Base-by-base conservation (phyloP, 2,888 invertebrate species). In the Dasysyrphus albostriatus region DNA sequence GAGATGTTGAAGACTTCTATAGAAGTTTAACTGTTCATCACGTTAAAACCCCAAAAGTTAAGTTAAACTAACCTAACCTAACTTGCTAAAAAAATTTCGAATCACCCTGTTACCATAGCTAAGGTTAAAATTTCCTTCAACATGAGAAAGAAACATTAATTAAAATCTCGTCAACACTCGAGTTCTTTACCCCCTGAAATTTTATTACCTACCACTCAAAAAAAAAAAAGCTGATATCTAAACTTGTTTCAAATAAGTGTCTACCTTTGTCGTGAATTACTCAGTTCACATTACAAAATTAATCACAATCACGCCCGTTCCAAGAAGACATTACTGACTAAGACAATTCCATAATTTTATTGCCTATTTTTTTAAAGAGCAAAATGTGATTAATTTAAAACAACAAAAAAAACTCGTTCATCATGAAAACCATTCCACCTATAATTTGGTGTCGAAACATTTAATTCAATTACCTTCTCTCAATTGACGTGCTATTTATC, bases 201-300 rank as follows among this genome's bases (percentile, higher is more conserved):
- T 51, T 51, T 24, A 51, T 51, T 51, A 14, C 14, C 24, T 29
- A 54, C 54, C 14, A 12, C 1, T 2, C n/a, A 10, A 24, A 12
- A 54, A 14, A 54, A 54, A 54, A 54, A 24, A 1, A 4, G 49
- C 29, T 54, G 14, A 32, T 54, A 54, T n/a, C 4, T 0, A 54
- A 32, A 54, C 54, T 54, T 54, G 54, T 54, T 29, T n/a, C 14
- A 54, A 54, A 32, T 32, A 32, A 54, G 54, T 54, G 8, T 6
- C 12, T 51, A 12, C 12, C 24, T 19, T 39, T 10, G 12, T 12
- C 24, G 19, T 51, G 8, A 32, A 54, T 54, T n/a, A 32, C 54
- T 54, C 54, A 14, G 3, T n/a, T 54, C 8, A 8, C 4, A 54
- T 32, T 8, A 32, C 29, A n/a, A 29, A 54, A 54, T 54, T 29